Base-by-base conservation (phyloP, 2,797 vertebrate genomes). In the Muraenolepis orangiensis region DNA sequence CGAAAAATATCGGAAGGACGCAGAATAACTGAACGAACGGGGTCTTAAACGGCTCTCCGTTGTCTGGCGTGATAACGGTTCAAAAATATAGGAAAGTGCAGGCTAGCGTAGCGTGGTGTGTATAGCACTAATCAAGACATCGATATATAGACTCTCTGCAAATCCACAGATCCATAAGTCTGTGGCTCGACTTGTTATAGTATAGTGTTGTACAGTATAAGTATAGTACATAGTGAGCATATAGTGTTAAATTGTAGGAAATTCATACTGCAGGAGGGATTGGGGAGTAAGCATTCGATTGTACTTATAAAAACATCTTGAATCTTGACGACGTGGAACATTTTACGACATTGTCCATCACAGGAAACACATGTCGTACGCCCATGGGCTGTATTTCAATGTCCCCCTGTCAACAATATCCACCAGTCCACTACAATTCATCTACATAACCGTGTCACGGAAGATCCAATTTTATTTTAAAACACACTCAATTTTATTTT, bases 1-100 rank as follows among this genome's bases (percentile, higher is more conserved):
- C 83, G 71, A 66, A 81, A 76, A 89, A 90, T 85, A 91, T 78
- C 76, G 76, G 74, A 68, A 6, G 77, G 81, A 79, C 76, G 82
- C 72, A 81, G 64, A 88, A 90, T 82, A 78, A 86, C 90, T 89
- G 87, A 82, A 85, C 82, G 36, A 81, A 73, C 51, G 20, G 57
- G 26, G 36, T 67, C 78, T 29, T 74, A 32, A 80, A 80, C 76
- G 73, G 71, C 74, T 74, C 16, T 16, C 0, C 78, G 23, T 57
- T 78, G 78, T 77, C 76, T 73, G 79, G 85, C 76, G 57, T 23
- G 66, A 34, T 73, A 26, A 76, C 7, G 18, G 34, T 68, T 6
- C 2, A 34, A 70, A 69, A 74, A 78, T 70, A 77, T 73, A 80
- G 34, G 81, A 36, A 8, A 71, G 29, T 18, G 76, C 30, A 51